Conservation (phyloP, 2,797 vertebrate genomes). For the Sebastes variabilis region DNA sequence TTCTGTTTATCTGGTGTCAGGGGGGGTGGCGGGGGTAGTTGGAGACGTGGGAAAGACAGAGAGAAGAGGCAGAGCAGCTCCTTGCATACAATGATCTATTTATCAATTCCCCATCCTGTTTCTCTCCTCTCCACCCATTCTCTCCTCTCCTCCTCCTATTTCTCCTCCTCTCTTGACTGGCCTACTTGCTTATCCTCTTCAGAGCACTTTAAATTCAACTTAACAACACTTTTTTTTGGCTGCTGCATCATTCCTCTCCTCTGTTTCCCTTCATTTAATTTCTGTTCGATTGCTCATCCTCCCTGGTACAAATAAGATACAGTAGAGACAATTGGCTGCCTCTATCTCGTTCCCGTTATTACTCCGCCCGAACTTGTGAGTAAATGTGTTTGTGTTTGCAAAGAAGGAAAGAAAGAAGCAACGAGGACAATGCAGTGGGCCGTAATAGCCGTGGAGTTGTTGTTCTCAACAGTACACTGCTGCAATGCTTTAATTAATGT, state of each 20-base stretch:
- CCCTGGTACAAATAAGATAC: conserved; percentile 54
- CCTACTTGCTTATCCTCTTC: conserved; percentile 74
- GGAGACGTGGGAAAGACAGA: conserved; percentile 59
- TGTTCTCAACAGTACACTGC: conserved; percentile 40
- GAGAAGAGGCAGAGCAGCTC: conserved; percentile 54
- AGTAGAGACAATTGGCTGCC: conserved; percentile 56
- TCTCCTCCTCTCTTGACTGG: conserved; percentile 64
- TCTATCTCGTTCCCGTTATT: conserved; percentile 51
- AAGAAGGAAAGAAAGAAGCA: conserved; percentile 8
- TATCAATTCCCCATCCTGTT: conserved; percentile 69
- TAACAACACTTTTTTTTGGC: conserved; percentile 41
- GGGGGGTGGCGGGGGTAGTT: conserved; percentile 24
- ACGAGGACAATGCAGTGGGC: conserved; percentile 41
- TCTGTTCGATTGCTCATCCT: conserved; percentile 55
- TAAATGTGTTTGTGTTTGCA: conserved; percentile 7
- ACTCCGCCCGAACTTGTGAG: conserved; percentile 22
- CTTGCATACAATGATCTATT: conserved; percentile 75
- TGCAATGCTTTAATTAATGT: conserved; percentile 70
- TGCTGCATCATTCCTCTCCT: background rate
- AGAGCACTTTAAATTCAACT: conserved; percentile 70
- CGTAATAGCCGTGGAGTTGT: conserved; percentile 57
- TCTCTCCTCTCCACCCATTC: conserved; percentile 55
- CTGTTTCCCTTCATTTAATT: conserved; percentile 50
- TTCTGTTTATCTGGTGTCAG: conserved; percentile 65
- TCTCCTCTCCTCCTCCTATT: conserved; percentile 56